These are phyloP conservation scores for Pristionchus maxplancki DNA, from an alignment of 2,888 invertebrate genomes.

Conservation along the genomic window DNA sequence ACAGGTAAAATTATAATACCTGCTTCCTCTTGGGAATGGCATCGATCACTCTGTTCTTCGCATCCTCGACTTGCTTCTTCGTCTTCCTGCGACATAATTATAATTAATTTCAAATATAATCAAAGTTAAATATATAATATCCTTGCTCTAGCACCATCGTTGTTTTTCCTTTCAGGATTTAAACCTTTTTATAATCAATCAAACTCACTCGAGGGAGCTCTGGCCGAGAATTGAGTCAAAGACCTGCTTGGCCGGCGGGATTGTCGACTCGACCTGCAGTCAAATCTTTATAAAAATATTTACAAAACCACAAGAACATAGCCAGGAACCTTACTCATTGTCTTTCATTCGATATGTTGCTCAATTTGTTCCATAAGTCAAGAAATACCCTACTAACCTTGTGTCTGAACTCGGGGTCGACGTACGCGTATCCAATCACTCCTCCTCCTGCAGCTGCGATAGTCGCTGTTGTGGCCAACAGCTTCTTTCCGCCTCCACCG, in stretches of 20 bases:
- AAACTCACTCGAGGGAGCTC: constrained; percentile 60
- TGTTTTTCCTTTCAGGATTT: not conserved
- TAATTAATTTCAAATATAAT: not conserved
- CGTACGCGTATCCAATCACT: constrained; percentile 70
- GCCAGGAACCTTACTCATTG: no score
- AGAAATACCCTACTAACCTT: constrained; percentile 56
- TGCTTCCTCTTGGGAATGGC: constrained; percentile 61
- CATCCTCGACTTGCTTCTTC: constrained; percentile 56
- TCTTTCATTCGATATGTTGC: no score
- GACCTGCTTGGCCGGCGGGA: constrained; percentile 65
- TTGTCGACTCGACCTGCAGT: constrained; percentile 61
- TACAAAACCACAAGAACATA: no score
- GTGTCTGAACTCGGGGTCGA: constrained; percentile 68
- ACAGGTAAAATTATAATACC: not conserved
- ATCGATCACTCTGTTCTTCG: constrained; percentile 57
- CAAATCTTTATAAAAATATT: not conserved
- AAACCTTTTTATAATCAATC: not conserved
- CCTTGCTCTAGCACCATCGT: not conserved
- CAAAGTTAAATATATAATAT: no score
- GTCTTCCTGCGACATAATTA: constrained; percentile 55
- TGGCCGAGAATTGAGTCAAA: constrained; percentile 67
- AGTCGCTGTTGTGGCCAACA: constrained; percentile 58
- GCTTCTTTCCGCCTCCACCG: constrained; percentile 61
- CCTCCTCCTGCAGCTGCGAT: constrained; percentile 67
- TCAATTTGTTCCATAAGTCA: no score